Evolutionary conservation across 2,797 vertebrate genomes (phyloP).

Genomic region (Graptemys geographica): DNA sequence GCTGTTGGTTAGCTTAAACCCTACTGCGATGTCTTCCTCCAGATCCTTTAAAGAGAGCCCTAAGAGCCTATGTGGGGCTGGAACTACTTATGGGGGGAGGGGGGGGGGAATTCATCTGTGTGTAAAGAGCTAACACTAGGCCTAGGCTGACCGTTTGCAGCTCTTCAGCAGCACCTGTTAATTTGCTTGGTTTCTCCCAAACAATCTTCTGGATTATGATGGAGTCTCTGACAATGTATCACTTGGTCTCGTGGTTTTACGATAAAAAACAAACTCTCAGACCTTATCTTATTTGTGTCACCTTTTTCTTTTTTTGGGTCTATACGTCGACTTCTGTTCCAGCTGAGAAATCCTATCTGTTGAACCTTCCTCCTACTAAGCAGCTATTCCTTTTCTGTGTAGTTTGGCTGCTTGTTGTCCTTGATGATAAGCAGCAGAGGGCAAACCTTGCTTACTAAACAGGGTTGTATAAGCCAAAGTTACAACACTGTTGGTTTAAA

Average conservation of each 20-base stretch:
- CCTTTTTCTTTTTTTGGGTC: neutral
- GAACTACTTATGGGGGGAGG: neutral
- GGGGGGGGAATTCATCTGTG: no score
- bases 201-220: neutral
- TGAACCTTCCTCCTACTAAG: neutral
- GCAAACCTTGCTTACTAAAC: rapidly evolving
- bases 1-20: neutral
- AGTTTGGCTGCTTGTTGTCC: no score
- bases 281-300: neutral
- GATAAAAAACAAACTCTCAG: neutral
- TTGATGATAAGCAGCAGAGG: neutral
- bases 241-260: neutral
- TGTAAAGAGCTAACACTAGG: neutral
- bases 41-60: neutral
- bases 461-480: neutral
- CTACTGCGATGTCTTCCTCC: neutral
- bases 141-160: neutral
- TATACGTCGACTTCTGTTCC: neutral
- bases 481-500: neutral
- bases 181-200: neutral
- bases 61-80: neutral
- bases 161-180: neutral
- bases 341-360: neutral
- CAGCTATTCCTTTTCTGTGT: neutral
- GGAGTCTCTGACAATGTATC: rapidly evolving